Base-by-base conservation (phyloP, 1,140 invertebrate species). In the Hetaerina americana region DNA sequence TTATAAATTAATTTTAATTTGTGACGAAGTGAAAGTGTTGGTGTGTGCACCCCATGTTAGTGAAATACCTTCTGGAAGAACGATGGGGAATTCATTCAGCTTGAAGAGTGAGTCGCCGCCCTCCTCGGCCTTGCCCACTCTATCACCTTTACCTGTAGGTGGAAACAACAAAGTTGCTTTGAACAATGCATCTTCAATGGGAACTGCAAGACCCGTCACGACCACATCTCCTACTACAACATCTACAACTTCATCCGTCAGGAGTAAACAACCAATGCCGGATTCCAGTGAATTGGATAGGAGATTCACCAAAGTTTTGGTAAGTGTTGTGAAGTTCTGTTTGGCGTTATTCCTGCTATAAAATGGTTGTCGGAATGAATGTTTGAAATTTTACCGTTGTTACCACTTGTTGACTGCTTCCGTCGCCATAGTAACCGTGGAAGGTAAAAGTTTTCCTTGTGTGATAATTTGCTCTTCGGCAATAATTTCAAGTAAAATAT, bases 231-330 rank as follows among this genome's bases (percentile, higher is more conserved):
- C 40, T n/a, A 57, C 40, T 57, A 57, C 40, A n/a, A 57, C 40
- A 27, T n/a, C 26, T 27, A 27, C 68, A 69, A 57, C 40, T 57
- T 57, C 40, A 57, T 57, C 40, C 76, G 86, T 92, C 69, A 86
- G 90, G 77, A 87, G 85, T 77, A 86, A 88, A 75, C 90, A 89
- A 76, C 92, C 93, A 27, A 94, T 95, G 91, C 95, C 92, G 67
- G 93, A 95, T 77, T 83, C 90, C 49, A 86, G 85, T 75, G 95
- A 97, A 82, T 84, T 97, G 81, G 95, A 96, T 81, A 89, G 89
- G 76, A 85, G 93, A 75, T 97, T 96, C 82, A 93, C 94, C 74
- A 96, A 95, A 93, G 94, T 96, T 78, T 83, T 97, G 88, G 95
- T 96, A 82, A 92, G 92, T 86, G 74, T 66, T 66, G 18, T 29